phyloP scores from a whole-genome alignment of 1,140 invertebrate genomes.

The Apis dorsata region DNA sequence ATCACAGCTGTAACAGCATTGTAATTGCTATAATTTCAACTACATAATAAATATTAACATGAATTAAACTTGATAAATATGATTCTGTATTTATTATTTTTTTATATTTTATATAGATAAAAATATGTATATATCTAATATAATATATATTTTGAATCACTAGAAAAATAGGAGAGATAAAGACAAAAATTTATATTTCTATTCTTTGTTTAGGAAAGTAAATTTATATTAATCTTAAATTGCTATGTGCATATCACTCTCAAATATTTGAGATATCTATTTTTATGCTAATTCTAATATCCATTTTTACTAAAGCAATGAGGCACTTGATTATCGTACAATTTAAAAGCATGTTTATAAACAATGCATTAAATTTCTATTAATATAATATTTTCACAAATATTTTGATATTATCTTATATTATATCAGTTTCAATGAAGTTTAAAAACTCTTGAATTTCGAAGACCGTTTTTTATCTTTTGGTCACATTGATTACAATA shows the following conservation, averaged over 20 bases:
- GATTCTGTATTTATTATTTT: neutral
- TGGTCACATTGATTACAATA: neutral
- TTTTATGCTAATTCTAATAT: neutral
- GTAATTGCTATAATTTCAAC: constrained; percentile 10
- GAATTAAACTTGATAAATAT: neutral
- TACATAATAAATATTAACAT: constrained; percentile 2
- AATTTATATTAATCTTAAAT: neutral
- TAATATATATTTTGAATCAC: neutral
- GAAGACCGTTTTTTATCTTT: neutral
- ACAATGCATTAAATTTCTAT: neutral
- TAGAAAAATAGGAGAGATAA: constrained; percentile 26
- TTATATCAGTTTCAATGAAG: neutral
- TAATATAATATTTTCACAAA: neutral
- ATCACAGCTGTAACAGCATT: constrained; percentile 32
- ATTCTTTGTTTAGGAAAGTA: neutral
- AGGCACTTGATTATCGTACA: constrained; percentile 51
- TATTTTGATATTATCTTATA: neutral
- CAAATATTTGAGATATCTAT: neutral
- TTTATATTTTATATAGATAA: neutral
- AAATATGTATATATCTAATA: neutral
- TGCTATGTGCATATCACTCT: neutral
- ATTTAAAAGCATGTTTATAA: constrained; percentile 20
- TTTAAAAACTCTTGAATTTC: neutral
- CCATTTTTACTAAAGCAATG: neutral
- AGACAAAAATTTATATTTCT: neutral